These are phyloP conservation scores for Cephus cinctus DNA, from an alignment of 1,140 invertebrate genomes.

Conservation along the genomic window DNA sequence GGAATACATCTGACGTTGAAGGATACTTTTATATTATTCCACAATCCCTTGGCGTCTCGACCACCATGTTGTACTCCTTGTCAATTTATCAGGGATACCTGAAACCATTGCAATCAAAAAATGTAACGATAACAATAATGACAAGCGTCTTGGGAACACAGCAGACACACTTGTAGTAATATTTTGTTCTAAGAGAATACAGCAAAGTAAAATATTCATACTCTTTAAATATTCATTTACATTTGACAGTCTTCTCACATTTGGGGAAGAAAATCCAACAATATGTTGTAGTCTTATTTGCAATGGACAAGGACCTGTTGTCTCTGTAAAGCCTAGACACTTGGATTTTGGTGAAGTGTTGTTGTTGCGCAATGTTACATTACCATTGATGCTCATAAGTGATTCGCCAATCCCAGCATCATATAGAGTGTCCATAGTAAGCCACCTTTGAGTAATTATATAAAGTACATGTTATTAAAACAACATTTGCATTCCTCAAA, in stretches of 20 bases:
- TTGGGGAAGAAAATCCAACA: conserved; percentile 25
- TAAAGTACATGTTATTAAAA: conserved; percentile 5
- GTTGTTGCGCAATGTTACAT: conserved; percentile 33
- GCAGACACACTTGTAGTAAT: conserved; percentile 21
- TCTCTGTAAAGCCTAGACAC: conserved; percentile 36
- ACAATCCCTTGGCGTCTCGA: conserved; percentile 30
- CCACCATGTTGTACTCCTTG: conserved; percentile 29
- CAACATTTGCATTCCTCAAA: conserved; percentile 10
- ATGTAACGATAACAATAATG: conserved; percentile 31
- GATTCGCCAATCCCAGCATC: conserved; percentile 52
- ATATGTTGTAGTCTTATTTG: conserved; percentile 38
- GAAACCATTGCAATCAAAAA: conserved; percentile 27
- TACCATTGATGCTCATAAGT: conserved; percentile 42
- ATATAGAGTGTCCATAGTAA: conserved; percentile 38
- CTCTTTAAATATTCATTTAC: not conserved
- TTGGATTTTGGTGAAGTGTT: conserved; percentile 43
- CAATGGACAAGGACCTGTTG: conserved; percentile 50
- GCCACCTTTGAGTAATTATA: conserved; percentile 9
- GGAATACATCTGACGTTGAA: conserved; percentile 36
- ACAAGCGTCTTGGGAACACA: conserved; percentile 31
- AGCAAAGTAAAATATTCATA: not conserved
- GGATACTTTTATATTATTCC: conserved; percentile 41
- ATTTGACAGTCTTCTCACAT: conserved; percentile 30
- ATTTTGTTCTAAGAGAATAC: not conserved
- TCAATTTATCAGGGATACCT: conserved; percentile 32